A percentile compares a stretch with the other conserved stretches of the same genome.
Conservation (phyloP, 2,888 invertebrate species). For the Corbicula japonica region DNA sequence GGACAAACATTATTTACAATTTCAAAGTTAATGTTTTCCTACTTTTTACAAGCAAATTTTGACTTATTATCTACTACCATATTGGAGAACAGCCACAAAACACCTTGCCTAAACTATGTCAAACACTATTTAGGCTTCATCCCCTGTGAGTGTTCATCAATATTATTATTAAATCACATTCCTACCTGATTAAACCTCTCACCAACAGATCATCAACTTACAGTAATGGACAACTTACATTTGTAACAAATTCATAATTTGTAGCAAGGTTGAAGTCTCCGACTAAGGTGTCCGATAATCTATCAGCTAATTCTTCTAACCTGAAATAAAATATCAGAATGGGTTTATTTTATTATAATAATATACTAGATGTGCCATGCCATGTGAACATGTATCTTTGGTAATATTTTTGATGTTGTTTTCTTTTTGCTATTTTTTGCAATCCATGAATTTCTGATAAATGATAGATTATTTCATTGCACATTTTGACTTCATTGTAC, state of each 20-base stretch:
- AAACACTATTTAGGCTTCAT: background rate
- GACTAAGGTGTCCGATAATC: conserved; percentile 6
- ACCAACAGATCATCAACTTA: background rate
- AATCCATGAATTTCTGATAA: background rate
- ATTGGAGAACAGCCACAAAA: too few species aligned
- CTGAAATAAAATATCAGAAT: conserved; percentile 20
- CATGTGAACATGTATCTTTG: background rate
- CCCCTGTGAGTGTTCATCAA: background rate
- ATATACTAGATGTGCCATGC: too few species aligned
- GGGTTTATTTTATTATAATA: background rate
- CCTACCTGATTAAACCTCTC: background rate
- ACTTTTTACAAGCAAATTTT: too few species aligned
- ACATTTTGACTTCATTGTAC: background rate
- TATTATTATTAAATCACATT: background rate
- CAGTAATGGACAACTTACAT: conserved; percentile 9
- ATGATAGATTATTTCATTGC: background rate
- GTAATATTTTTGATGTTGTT: too few species aligned
- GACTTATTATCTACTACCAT: too few species aligned
- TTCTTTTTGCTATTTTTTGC: background rate
- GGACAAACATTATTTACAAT: too few species aligned
- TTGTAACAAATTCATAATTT: conserved; percentile 3
- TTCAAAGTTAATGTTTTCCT: too few species aligned
- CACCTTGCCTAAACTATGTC: too few species aligned
- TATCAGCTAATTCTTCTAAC: conserved; percentile 4
- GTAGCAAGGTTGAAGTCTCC: conserved; percentile 1